A percentile compares a stretch with the other conserved stretches of the same genome.
These are phyloP conservation scores for Lophius americanus DNA, from an alignment of 2,797 vertebrate species.

Conservation along the genomic window DNA sequence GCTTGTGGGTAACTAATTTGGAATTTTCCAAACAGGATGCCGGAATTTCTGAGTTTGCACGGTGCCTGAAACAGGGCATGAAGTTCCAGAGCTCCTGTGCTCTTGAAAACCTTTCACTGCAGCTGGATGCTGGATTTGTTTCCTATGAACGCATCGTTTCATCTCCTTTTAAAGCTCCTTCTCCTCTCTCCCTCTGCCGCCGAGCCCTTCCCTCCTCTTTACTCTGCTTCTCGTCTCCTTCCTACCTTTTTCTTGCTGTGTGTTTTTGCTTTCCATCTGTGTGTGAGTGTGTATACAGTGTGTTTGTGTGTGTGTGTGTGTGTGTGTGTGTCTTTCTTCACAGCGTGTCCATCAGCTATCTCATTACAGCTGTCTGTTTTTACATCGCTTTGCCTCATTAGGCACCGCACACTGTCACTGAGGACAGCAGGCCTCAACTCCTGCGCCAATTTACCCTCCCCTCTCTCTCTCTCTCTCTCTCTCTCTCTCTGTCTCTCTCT, in stretches of 20 bases:
- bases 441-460: slow-evolving; percentile 71
- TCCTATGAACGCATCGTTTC: slow-evolving; percentile 43
- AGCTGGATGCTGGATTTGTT: slow-evolving; percentile 24
- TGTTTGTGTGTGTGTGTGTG: slow-evolving; percentile 14
- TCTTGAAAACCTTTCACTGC: slow-evolving; percentile 12
- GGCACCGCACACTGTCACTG: slow-evolving; percentile 74
- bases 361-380: slow-evolving; percentile 84
- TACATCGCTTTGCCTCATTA: slow-evolving; percentile 84
- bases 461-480: slow-evolving; percentile 16
- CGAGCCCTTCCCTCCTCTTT: slow-evolving; percentile 24
- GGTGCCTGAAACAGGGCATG: slow-evolving; percentile 17
- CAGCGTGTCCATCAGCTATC: slow-evolving; percentile 79
- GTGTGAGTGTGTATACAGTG: slow-evolving; percentile 24
- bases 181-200: slow-evolving; percentile 26
- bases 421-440: slow-evolving; percentile 81
- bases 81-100: slow-evolving; percentile 7
- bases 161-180: slow-evolving; percentile 13
- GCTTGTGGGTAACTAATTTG: slow-evolving; percentile 37
- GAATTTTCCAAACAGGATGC: slow-evolving; percentile 37
- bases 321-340: slow-evolving; percentile 47
- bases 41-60: slow-evolving; percentile 33
- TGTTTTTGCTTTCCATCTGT: slow-evolving; percentile 47
- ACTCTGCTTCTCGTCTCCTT: slow-evolving; percentile 29
- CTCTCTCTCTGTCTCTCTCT: slow-evolving; percentile 12
- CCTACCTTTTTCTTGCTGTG: slow-evolving; percentile 42